phyloP scores from a whole-genome alignment of 2,113 vertebrate species.

The Fulica atra region DNA sequence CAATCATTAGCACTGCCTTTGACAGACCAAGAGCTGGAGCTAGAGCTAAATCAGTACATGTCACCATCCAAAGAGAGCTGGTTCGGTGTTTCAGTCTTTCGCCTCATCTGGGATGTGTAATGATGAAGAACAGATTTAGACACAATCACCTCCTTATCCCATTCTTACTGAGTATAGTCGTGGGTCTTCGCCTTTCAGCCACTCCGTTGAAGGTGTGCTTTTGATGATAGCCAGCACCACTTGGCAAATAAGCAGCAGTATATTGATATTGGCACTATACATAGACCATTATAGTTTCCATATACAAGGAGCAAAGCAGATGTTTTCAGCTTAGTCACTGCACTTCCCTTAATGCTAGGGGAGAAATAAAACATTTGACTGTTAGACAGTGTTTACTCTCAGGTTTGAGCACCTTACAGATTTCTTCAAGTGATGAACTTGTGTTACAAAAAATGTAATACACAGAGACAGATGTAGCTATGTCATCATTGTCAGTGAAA shows the following conservation, averaged over 20 bases:
- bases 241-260: background rate
- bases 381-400: background rate
- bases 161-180: background rate
- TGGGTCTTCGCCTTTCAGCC: background rate
- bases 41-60: background rate
- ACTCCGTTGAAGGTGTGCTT: constrained; percentile 16
- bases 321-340: background rate
- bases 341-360: background rate
- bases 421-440: background rate
- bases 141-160: background rate
- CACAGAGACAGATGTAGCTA: background rate
- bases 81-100: background rate
- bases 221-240: constrained; percentile 20
- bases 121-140: constrained; percentile 27
- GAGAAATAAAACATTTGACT: background rate
- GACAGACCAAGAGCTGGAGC: background rate
- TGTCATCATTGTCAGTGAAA: background rate
- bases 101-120: background rate
- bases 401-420: background rate
- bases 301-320: background rate
- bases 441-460: background rate
- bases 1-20: background rate
- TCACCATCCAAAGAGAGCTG: background rate
- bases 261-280: constrained; percentile 18
- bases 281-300: background rate